Evolutionary conservation across 2,113 vertebrate species (phyloP), one percentile per base, ranked within the genome.

Genomic region (Agapornis roseicollis): DNA sequence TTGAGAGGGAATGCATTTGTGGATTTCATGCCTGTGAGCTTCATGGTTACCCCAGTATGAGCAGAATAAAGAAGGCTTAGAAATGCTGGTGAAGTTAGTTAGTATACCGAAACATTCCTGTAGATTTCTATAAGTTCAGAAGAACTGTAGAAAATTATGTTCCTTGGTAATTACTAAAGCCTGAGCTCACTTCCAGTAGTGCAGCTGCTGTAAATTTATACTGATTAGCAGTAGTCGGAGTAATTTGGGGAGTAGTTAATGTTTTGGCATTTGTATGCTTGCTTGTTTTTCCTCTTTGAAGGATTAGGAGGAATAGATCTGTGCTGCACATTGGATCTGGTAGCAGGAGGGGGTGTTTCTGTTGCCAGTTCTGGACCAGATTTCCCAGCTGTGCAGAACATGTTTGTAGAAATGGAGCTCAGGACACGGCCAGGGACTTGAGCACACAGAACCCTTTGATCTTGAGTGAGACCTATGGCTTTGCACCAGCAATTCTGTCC

Each of bases 181-280:
- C 91, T 96, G 94, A 97, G 89, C 93, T 93, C 95, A 90, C 79
- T 95, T 90, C 88, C 93, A 96, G 81, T 94, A 96, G 89, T 88
- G 85, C 93, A 95, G 88, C 91, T 93, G 94, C 95, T 90, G 93
- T 93, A 92, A 94, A 96, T 96, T 93, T 83, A 64, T 42, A 33
- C 82, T 94, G 95, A 95, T 96, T 96, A 96, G 94, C 58, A 94
- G 94, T 35, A 89, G 77, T 33, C 89, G 60, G 84, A 85, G 94
- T 89, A 89, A 97, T 89, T 13, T 94, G 78, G 87, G 78, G 89
- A 95, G 84, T 41, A 92, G 80, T 87, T 74, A 80, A 72, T 72
- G 70, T 84, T 85, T 70, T 95, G 89, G 91, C 78, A 23, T 92
- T 91, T 66, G 84, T 22, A 16, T 20, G 66, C 72, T 81, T 89